Evolutionary conservation across 2,113 vertebrate genomes (phyloP), one percentile per base, ranked within the genome.

Genomic region (Silurus glanis): DNA sequence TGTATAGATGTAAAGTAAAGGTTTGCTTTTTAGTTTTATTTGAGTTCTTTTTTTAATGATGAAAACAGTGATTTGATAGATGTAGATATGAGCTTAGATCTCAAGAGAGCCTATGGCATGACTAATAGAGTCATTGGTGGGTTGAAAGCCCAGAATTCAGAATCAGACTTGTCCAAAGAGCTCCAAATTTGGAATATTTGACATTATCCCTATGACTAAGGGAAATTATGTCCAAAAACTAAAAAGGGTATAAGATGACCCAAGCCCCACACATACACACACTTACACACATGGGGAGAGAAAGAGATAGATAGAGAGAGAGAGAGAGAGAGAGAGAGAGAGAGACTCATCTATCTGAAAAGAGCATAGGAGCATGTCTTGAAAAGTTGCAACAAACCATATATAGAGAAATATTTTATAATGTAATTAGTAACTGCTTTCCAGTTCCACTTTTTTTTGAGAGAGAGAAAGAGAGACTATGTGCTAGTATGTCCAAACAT

Each of bases 151-250:
- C 23, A 13, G 45, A 4, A 61, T 59, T 61, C 37, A 84, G 8
- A 19, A 37, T 61, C 23, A 61, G 9, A 10, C 82, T 45, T 21
- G 62, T 47, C 51, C n/a, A 19, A 21, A 28, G 53, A n/a, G 37
- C 55, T 47, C 16, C 13, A n/a, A 3, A 19, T 69, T 56, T 28
- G 10, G 53, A 10, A 59, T 8, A 19, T 51, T 49, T 75, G 69
- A 37, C 19, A 78, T 85, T 74, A 74, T 59, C 37, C 45, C 74
- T 56, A 84, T 75, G 56, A n/a, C 71, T 75, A n/a, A 9, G 16
- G 45, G 6, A 75, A 59, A 55, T 0, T 13, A 69, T 83, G n/a
- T 74, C 21, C 45, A 75, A 62, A 69, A 37, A 21, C 51, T 69
- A 0, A 12, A 49, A 62, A 66, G 61, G 49, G 7, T 82, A 66